Evolutionary conservation across 1,140 invertebrate species (phyloP), one percentile per base, ranked within the genome.

Genomic region (Daktulosphaira vitifoliae): DNA sequence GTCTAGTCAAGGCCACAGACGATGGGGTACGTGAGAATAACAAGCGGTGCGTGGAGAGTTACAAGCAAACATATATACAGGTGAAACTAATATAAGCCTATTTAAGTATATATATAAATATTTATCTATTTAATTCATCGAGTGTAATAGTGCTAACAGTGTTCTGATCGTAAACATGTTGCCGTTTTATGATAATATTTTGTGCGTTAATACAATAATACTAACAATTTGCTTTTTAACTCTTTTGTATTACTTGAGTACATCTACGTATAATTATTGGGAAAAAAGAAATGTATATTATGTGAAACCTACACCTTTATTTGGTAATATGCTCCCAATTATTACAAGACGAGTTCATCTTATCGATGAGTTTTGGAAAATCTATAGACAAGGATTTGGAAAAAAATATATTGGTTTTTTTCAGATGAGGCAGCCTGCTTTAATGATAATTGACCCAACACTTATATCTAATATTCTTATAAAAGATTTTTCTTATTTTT

Each of bases 401-500:
- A 1, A 13, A 15, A 11, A 15, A 26, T 56, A 25, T 22, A 46
- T 68, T 9, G 68, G 70, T 2, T 48, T 69, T 0, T 70, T 66
- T 33, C 51, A 67, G 26, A 39, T 71, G 29, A 52, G 53, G 13
- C 66, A n/a, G 22, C 71, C 71, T 7, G 48, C 38, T 8, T 23
- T 71, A 16, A 23, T 71, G 9, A 23, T 71, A 1, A 42, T 65
- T 9, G 68, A 78, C 70, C 75, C 74, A 20, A 75, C 76, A 68
- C 67, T 82, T n/a, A 72, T 79, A 3, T 77, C 77, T 52, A 70
- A 74, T 20, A 76, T 84, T 46, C 70, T 83, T 29, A 71, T 80
- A 8, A 79, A 77, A 26, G 81, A 83, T 68, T 83, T 84, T 68
- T 70, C 76, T 11, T 71, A 76, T 68, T 83, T 84, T 65, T 70